These are phyloP conservation scores for Latheticus oryzae DNA, from an alignment of 2,888 invertebrate species.

Conservation along the genomic window DNA sequence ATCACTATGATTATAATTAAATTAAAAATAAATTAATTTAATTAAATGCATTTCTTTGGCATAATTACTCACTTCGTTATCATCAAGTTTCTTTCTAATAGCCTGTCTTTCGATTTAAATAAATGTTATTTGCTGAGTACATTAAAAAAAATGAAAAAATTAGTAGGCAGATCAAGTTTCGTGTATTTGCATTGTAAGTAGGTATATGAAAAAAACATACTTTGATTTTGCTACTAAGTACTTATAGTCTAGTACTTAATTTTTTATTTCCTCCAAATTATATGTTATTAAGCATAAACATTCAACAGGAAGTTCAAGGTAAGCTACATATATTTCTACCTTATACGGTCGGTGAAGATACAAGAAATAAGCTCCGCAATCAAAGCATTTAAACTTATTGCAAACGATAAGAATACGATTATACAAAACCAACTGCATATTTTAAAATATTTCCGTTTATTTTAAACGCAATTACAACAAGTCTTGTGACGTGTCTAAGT, in stretches of 20 bases:
- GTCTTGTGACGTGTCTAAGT: conserved; percentile 35
- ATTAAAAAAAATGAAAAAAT: no score
- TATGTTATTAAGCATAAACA: conserved; percentile 44
- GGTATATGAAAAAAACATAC: conserved; percentile 16
- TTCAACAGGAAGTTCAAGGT: conserved; percentile 41
- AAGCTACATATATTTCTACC: conserved; percentile 34
- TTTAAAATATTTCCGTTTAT: conserved; percentile 35
- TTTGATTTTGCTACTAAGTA: conserved; percentile 23
- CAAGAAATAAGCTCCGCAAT: conserved; percentile 11
- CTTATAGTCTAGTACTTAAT: conserved; percentile 38
- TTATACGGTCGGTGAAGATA: conserved; percentile 15
- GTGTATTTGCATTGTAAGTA: no score
- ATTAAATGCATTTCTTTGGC: no score
- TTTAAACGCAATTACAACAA: conserved; percentile 32
- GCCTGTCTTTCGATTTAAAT: no score
- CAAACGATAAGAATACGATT: conserved; percentile 19
- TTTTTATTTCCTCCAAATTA: conserved; percentile 38
- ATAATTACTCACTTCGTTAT: no score
- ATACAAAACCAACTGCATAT: conserved; percentile 22
- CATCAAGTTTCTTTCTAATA: no score
- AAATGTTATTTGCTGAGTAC: no score
- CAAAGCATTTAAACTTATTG: conserved; percentile 10
- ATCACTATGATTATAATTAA: no score
- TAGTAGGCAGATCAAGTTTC: no score
- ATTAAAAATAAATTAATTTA: no score